phyloP scores from a whole-genome alignment of 1,140 invertebrate genomes.

The Drosophila kohkoa region DNA sequence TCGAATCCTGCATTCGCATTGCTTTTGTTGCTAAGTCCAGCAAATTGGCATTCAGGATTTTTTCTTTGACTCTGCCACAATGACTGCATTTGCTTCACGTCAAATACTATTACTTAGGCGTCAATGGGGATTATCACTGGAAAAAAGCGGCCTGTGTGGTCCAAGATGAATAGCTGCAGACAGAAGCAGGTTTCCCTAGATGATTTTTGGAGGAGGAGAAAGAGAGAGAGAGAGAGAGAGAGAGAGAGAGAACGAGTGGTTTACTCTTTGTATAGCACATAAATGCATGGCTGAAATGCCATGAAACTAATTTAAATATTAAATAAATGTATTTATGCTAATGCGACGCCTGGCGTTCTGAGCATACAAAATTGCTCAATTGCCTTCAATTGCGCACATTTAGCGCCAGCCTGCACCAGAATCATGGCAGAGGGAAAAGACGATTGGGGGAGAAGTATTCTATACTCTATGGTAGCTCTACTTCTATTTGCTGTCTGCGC shows the following conservation, averaged over 20 bases:
- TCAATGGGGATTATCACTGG: conserved; percentile 49
- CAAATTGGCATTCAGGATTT: conserved; percentile 28
- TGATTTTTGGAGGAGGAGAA: background rate
- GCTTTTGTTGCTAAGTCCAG: conserved; percentile 15
- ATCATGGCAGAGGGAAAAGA: background rate
- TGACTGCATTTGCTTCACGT: conserved; percentile 39
- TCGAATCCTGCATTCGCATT: background rate
- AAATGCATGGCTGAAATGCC: conserved; percentile 58
- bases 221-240: no score
- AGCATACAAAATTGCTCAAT: conserved; percentile 68
- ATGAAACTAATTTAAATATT: conserved; percentile 75
- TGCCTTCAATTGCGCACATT: conserved; percentile 75
- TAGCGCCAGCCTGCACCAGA: conserved; percentile 54
- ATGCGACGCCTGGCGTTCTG: conserved; percentile 51
- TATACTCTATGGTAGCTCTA: conserved; percentile 16
- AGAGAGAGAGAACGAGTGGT: no score
- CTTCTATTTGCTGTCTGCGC: conserved; percentile 45
- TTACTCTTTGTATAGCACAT: conserved; percentile 14
- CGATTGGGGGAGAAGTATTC: background rate
- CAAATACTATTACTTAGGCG: conserved; percentile 48
- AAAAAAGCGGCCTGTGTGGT: conserved; percentile 21
- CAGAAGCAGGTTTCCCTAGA: conserved; percentile 10
- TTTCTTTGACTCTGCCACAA: conserved; percentile 17
- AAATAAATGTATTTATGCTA: conserved; percentile 80
- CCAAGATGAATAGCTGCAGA: conserved; percentile 32